A percentile compares a stretch with the other conserved stretches of the same genome.
phyloP scores from a whole-genome alignment of 2,113 vertebrate genomes.

The Gallinago media region DNA sequence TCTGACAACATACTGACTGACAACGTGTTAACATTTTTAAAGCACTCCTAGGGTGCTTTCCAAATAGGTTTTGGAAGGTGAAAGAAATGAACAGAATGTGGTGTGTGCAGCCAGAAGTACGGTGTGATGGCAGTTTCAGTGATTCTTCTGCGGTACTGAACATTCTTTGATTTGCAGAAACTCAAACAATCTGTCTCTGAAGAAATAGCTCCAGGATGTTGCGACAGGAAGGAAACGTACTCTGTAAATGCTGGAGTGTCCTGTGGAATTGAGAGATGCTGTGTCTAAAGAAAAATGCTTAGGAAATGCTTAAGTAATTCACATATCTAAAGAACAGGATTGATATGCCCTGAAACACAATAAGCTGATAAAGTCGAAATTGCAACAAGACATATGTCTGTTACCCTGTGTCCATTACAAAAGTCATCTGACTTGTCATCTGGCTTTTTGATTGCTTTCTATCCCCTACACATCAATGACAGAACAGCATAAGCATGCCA shows the following conservation, averaged over 20 bases:
- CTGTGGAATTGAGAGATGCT: background rate
- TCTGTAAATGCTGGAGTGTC: conserved; percentile 20
- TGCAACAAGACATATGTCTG: background rate
- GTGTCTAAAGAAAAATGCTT: background rate
- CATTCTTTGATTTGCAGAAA: conserved; percentile 46
- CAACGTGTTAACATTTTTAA: conserved; percentile 32
- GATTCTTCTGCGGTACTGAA: conserved; percentile 24
- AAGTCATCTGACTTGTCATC: background rate
- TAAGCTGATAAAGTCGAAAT: background rate
- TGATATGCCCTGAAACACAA: background rate
- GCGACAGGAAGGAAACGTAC: conserved; percentile 43
- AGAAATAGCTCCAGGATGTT: conserved; percentile 58
- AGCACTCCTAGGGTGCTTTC: conserved; percentile 22
- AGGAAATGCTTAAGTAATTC: background rate
- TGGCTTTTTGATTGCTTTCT: background rate
- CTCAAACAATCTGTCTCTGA: conserved; percentile 54
- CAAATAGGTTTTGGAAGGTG: conserved; percentile 56
- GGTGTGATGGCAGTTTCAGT: background rate
- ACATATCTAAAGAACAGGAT: background rate
- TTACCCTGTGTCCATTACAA: background rate
- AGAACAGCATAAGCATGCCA: background rate
- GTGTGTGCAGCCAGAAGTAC: conserved; percentile 25
- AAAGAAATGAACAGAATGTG: conserved; percentile 47
- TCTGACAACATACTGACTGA: conserved; percentile 62
- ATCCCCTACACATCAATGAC: background rate